Evolutionary conservation across 2,797 vertebrate genomes (phyloP).

Genomic region (Manis crassicaudata): DNA sequence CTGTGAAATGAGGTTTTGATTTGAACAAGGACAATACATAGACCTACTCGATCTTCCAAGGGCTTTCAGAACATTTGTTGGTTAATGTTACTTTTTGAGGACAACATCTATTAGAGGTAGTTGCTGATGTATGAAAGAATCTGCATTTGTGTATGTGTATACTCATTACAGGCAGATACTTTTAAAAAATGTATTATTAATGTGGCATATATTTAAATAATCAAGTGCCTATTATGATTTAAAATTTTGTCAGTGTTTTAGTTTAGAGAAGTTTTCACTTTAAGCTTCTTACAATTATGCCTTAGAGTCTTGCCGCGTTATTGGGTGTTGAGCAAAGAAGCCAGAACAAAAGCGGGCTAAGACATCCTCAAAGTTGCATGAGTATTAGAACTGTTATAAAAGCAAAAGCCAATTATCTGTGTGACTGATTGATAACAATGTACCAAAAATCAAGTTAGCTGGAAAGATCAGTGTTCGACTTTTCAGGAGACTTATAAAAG

Average conservation of each 20-base stretch:
- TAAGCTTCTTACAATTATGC: conserved; percentile 30
- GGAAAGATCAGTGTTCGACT: conserved; percentile 46
- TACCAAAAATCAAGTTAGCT: conserved; percentile 57
- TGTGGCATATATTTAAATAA: background rate
- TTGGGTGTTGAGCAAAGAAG: conserved; percentile 14
- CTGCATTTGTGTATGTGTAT: background rate
- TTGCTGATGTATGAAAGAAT: conserved; percentile 27
- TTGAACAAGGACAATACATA: conserved; percentile 2
- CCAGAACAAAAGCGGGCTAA: conserved; percentile 15
- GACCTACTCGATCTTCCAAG: background rate
- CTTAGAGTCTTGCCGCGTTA: background rate
- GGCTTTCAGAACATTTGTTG: background rate
- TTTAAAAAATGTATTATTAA: background rate
- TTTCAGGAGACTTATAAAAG: conserved; percentile 52
- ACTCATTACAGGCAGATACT: background rate
- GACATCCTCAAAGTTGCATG: conserved; percentile 47
- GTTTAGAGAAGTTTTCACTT: background rate
- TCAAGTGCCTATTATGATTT: conserved; percentile 31
- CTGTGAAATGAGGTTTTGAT: conserved; percentile 45
- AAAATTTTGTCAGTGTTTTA: background rate
- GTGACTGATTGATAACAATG: conserved; percentile 62
- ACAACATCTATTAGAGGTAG: background rate
- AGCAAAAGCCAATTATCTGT: conserved; percentile 47
- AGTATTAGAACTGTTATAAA: conserved; percentile 56
- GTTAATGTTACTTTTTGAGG: conserved; percentile 19